These are phyloP conservation scores for Glaucopsyche alexis DNA, from an alignment of 2,888 invertebrate species.

Conservation along the genomic window DNA sequence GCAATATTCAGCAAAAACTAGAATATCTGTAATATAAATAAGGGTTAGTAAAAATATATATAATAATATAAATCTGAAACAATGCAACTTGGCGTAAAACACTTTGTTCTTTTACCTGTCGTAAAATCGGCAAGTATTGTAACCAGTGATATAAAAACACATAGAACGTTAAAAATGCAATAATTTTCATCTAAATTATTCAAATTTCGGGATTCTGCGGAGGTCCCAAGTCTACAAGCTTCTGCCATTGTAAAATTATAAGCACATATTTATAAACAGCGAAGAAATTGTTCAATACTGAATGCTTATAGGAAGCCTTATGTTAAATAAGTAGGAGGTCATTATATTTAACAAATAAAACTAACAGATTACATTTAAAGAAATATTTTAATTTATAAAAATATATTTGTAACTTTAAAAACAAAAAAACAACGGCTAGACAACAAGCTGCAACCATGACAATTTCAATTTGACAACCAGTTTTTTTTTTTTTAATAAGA, in stretches of 20 bases:
- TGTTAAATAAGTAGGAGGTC: background rate
- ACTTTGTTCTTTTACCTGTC: constrained; percentile 65
- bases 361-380: background rate
- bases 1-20: constrained; percentile 80
- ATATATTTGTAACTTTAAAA: background rate
- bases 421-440: constrained; percentile 15
- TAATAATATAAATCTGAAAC: background rate
- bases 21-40: constrained; percentile 69
- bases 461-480: constrained; percentile 8
- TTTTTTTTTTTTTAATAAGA: too few relatives aligned
- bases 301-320: background rate
- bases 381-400: constrained; percentile 21
- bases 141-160: constrained; percentile 79
- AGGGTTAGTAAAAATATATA: background rate
- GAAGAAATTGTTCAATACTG: background rate
- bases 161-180: constrained; percentile 74
- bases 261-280: constrained; percentile 41
- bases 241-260: constrained; percentile 65
- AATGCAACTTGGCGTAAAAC: background rate
- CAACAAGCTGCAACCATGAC: constrained; percentile 7
- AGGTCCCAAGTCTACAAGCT: constrained; percentile 64
- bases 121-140: constrained; percentile 80
- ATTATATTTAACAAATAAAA: background rate
- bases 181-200: constrained; percentile 69
- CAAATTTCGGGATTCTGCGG: constrained; percentile 56